Percentiles rank a stretch among this genome's conserved stretches.
Evolutionary conservation across 2,888 invertebrate genomes (phyloP).

Genomic region (Drosophila planitibia): DNA sequence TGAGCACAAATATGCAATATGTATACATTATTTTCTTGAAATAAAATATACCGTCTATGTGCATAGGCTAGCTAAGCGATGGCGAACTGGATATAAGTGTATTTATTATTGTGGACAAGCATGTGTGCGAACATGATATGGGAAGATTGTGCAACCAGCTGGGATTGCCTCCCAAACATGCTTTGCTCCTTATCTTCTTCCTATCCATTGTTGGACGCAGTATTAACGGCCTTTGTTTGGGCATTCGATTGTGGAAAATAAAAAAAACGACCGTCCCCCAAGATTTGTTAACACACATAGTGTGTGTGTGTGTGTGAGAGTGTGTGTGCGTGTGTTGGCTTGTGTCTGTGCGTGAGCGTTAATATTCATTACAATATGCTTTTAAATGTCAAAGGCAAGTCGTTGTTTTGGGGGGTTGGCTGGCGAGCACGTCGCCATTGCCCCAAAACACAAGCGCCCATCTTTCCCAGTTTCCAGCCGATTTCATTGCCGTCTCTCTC

Average conservation of each 20-base stretch:
- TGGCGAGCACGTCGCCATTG: slow-evolving; percentile 14
- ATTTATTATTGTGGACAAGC: not conserved
- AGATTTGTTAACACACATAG: not conserved
- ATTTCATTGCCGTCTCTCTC: slow-evolving; percentile 42
- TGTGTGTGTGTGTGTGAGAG: not conserved
- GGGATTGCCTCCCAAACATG: slow-evolving; percentile 3
- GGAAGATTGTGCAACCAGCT: not conserved
- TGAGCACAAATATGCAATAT: too few relatives aligned
- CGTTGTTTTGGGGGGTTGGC: slow-evolving; percentile 1
- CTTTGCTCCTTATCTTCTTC: not conserved
- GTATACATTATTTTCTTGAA: too few relatives aligned
- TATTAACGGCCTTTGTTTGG: slow-evolving; percentile 21
- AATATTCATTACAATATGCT: slow-evolving; percentile 69
- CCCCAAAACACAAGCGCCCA: slow-evolving; percentile 10
- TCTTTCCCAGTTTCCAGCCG: slow-evolving; percentile 31
- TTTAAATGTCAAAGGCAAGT: slow-evolving; percentile 61
- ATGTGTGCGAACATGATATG: not conserved
- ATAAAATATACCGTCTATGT: not conserved
- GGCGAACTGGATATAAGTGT: not conserved
- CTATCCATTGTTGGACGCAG: slow-evolving; percentile 4
- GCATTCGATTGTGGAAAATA: slow-evolving; percentile 6
- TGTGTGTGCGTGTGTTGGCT: not conserved
- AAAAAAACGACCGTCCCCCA: not conserved
- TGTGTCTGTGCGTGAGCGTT: slow-evolving; percentile 38
- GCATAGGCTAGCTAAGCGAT: not conserved